Percentiles rank a stretch among this genome's conserved stretches.
phyloP scores from a whole-genome alignment of 2,113 vertebrate genomes.

The Nothocercus julius region DNA sequence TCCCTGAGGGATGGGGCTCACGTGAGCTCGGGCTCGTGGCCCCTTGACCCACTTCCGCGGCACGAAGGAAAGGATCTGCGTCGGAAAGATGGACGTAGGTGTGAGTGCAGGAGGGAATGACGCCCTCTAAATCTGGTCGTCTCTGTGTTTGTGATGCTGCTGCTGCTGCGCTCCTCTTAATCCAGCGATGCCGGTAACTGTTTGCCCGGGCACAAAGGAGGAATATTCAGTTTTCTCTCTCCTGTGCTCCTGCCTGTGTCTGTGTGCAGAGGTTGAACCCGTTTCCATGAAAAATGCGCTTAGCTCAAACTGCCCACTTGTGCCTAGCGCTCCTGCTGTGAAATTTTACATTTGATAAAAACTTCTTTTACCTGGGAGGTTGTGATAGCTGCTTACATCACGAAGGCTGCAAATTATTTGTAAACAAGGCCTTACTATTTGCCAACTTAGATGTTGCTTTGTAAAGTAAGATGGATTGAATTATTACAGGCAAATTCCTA shows the following conservation, averaged over 20 bases:
- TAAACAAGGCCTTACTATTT: constrained; percentile 32
- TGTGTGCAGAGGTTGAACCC: not conserved
- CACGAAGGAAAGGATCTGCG: not conserved
- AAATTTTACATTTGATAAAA: not conserved
- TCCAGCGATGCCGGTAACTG: not conserved
- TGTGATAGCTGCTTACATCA: not conserved
- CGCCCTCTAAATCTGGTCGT: not conserved
- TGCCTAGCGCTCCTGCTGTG: not conserved
- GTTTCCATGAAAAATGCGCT: not conserved
- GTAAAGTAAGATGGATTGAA: constrained; percentile 51
- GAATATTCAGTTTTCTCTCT: not conserved
- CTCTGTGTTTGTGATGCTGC: not conserved
- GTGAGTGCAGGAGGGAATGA: not conserved
- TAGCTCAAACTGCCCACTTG: not conserved
- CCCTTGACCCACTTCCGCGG: too few relatives aligned
- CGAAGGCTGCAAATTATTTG: constrained; percentile 41
- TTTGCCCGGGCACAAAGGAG: not conserved
- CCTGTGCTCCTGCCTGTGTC: not conserved
- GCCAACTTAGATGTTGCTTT: constrained; percentile 6
- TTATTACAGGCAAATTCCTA: constrained; percentile 54
- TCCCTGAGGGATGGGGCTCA: fast-evolving
- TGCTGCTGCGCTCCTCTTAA: fast-evolving
- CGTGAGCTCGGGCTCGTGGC: too few relatives aligned
- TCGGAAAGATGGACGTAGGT: not conserved
- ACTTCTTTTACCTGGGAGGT: not conserved